Evolutionary conservation across 2,888 invertebrate genomes (phyloP), one percentile per base, ranked within the genome.

Genomic region (Ectemnius lituratus): DNA sequence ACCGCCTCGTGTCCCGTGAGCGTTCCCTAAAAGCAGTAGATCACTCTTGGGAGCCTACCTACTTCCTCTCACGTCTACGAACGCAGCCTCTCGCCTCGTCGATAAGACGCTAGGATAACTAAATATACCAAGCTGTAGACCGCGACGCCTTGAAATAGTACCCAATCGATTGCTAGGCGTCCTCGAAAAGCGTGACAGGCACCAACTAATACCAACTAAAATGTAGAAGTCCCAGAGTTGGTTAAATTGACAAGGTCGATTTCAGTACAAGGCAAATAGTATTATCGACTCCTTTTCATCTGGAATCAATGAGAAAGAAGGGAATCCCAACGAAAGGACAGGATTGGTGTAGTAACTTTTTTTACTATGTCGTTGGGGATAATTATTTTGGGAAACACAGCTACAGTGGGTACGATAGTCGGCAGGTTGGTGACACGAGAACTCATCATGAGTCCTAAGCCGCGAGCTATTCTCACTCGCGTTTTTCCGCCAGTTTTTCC

Each of bases 21-120:
- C 83, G 75, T 1, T 11, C 71, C 84, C 81, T 84, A 78, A 83
- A 83, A 83, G 83, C 83, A 73, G 79, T 83, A 83, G 81, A 83
- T 83, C 81, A 83, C 79, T 63, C 63, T 37, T 37, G 37, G 37
- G 37, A 37, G 37, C 37, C 37, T 37, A 8, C 1, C 65, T 75
- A 78, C 75, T 78, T 78, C 78, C 70, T 75, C 74, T 69, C 71
- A 59, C 67, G 59, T 80, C 78, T 78, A 80, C 71, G 76, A 82
- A 80, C 82, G 75, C 74, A 58, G 65, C 46, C 62, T 52, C 73
- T 73, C 75, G 69, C 69, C 37, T 37, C 37, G 37, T 37, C 37
- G 37, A 37, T 37, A 37, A 11, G 37, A 67, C 62, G 73, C 56
- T 62, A 60, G 28, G 27, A 67, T 57, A 71, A 67, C 71, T 57